Conservation (phyloP, 1,140 invertebrate genomes). For the Panagrolaimus sp. region DNA sequence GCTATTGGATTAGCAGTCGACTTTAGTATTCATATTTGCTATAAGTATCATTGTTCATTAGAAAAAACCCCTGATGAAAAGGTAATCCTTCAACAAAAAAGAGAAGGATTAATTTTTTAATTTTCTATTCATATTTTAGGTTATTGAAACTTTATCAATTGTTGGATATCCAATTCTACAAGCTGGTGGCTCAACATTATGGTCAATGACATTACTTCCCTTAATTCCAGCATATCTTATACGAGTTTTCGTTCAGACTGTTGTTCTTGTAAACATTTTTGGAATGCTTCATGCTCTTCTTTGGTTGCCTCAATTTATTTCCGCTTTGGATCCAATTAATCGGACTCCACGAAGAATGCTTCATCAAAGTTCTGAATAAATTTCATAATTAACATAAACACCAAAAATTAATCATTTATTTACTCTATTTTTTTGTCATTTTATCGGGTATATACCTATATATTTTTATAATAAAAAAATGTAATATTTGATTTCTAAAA, state of each 20-base stretch:
- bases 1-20: conserved; percentile 58
- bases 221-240: conserved; percentile 57
- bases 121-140: conserved; percentile 24
- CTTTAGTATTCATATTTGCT: conserved; percentile 59
- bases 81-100: conserved; percentile 27
- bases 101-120: background rate
- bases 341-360: conserved; percentile 62
- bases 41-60: conserved; percentile 53
- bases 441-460: no score
- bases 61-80: conserved; percentile 49
- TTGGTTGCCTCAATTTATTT: conserved; percentile 58
- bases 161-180: conserved; percentile 58
- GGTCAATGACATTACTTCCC: conserved; percentile 48
- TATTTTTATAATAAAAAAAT: no score
- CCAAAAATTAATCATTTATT: no score
- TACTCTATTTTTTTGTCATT: no score
- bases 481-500: no score
- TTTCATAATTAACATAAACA: no score
- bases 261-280: conserved; percentile 56
- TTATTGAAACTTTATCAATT: conserved; percentile 51
- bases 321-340: conserved; percentile 55
- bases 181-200: conserved; percentile 54
- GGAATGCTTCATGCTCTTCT: conserved; percentile 54
- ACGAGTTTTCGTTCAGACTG: conserved; percentile 58
- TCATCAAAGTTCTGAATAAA: background rate